phyloP scores from a whole-genome alignment of 2,797 vertebrate species.

The Diplodus sargus region DNA sequence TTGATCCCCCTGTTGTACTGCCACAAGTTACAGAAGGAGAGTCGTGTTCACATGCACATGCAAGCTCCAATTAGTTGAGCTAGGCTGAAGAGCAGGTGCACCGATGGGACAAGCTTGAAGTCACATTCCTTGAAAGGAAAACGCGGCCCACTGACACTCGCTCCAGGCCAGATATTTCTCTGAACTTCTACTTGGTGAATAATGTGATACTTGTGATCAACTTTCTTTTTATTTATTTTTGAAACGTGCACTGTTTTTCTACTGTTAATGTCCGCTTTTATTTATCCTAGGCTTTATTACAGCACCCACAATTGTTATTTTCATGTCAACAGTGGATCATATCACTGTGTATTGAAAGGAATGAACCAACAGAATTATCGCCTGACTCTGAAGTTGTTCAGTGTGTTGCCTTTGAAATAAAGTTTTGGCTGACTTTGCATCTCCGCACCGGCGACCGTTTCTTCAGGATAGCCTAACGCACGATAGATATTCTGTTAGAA shows the following conservation, averaged over 20 bases:
- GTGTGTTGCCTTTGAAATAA: neutral
- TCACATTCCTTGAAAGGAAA: conserved; percentile 22
- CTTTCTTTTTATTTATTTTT: conserved; percentile 22
- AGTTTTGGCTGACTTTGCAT: no score
- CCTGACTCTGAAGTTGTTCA: neutral
- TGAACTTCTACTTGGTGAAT: neutral
- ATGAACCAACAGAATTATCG: neutral
- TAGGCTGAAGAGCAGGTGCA: conserved; percentile 35
- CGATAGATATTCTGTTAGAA: no score
- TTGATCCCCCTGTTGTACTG: conserved; percentile 26
- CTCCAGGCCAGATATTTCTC: conserved; percentile 8
- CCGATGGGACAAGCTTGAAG: conserved; percentile 1
- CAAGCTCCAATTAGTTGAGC: conserved; percentile 53
- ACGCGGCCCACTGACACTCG: neutral
- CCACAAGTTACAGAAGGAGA: conserved; percentile 40
- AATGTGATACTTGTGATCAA: neutral
- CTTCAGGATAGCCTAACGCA: no score
- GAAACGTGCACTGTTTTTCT: neutral
- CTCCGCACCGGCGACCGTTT: no score
- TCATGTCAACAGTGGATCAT: neutral
- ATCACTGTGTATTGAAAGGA: neutral
- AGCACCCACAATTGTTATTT: neutral
- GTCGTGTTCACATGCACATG: conserved; percentile 33
- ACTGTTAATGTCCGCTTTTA: neutral
- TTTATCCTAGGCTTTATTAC: neutral